Evolutionary conservation across 64 coral and sea anemone genomes (phyloP), one percentile per base, ranked within the genome.

Genomic region (Dendrophyllia cribrosa): DNA sequence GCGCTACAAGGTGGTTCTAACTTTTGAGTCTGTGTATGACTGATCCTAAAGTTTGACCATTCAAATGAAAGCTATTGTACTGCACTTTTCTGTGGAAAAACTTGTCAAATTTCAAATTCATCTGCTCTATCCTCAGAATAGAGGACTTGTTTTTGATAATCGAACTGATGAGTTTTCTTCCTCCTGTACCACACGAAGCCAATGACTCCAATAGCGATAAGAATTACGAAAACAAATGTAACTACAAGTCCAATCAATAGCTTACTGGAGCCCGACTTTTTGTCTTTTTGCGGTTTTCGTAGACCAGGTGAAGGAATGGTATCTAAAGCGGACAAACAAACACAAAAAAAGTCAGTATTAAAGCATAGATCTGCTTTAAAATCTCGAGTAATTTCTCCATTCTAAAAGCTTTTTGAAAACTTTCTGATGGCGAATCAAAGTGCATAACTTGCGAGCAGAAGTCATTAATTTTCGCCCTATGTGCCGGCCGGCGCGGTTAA

Each of bases 91-190:
- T 20, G 16, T 6, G 34, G 15, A 4, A 45, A 3, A 43, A 72
- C 4, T 4, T 49, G 45, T 75, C 48, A 84, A 50, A 84, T 51
- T 84, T 84, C 45, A 68, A 84, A 67, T 84, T 84, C 80, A 0
- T 84, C 62, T 68, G 20, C 61, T 84, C 67, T 84, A 16, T 66
- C 80, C 0, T 84, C 80, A 49, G 62, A 49, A 19, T 84, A 84
- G 5, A 84, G 80, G 21, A 84, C 46, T 84, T 69, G 80, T 67
- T 84, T 84, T 19, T 66, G 45, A 51, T 84, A 84, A 6, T 47
- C 46, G n/a, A 84, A 84, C 5, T 66, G 80, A 23, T 25, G 80
- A 63, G 9, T 68, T 84, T 22, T 21, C 21, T 67, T 84, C 46
- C 46, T 84, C 62, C 80, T 49, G 43, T 67, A 84, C 60, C 44